These are phyloP conservation scores for Galeruca laticollis DNA, from an alignment of 2,888 invertebrate genomes.

Conservation along the genomic window DNA sequence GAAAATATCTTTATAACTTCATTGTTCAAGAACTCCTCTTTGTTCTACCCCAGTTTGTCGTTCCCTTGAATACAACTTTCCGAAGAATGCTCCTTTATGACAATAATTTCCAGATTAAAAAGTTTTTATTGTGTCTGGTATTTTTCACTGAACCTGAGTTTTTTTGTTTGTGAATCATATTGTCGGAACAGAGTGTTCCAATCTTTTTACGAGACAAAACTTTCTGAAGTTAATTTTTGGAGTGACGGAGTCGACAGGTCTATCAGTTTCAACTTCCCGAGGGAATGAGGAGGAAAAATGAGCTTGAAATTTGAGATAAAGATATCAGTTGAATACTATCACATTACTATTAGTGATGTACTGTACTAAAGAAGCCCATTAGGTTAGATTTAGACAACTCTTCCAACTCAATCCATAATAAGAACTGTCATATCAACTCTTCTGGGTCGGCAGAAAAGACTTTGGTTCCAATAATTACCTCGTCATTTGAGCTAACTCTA, in stretches of 20 bases:
- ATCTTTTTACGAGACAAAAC: slow-evolving; percentile 34
- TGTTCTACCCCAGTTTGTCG: slow-evolving; percentile 20
- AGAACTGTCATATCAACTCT: too few relatives aligned
- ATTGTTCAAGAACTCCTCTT: not conserved
- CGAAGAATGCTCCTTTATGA: slow-evolving; percentile 31
- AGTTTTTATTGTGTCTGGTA: slow-evolving; percentile 38
- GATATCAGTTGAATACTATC: not conserved
- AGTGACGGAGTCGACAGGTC: slow-evolving; percentile 25
- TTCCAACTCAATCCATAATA: too few relatives aligned
- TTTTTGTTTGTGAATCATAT: slow-evolving; percentile 40
- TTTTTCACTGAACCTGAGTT: slow-evolving; percentile 26
- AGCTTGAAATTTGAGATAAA: not conserved
- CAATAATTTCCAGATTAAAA: slow-evolving; percentile 37
- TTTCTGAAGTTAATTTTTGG: slow-evolving; percentile 30
- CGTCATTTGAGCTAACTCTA: too few relatives aligned
- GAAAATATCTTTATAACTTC: slow-evolving; percentile 16
- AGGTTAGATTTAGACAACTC: too few relatives aligned
- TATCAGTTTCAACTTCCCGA: slow-evolving; percentile 23
- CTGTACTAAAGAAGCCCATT: too few relatives aligned
- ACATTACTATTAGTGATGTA: too few relatives aligned
- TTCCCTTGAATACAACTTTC: slow-evolving; percentile 18
- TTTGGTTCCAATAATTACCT: too few relatives aligned
- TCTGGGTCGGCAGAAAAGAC: too few relatives aligned
- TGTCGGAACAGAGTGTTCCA: slow-evolving; percentile 32
- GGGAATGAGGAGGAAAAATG: slow-evolving; percentile 3